A percentile compares a stretch with the other conserved stretches of the same genome.
phyloP scores from a whole-genome alignment of 2,888 invertebrate genomes.

The Blera fallax region DNA sequence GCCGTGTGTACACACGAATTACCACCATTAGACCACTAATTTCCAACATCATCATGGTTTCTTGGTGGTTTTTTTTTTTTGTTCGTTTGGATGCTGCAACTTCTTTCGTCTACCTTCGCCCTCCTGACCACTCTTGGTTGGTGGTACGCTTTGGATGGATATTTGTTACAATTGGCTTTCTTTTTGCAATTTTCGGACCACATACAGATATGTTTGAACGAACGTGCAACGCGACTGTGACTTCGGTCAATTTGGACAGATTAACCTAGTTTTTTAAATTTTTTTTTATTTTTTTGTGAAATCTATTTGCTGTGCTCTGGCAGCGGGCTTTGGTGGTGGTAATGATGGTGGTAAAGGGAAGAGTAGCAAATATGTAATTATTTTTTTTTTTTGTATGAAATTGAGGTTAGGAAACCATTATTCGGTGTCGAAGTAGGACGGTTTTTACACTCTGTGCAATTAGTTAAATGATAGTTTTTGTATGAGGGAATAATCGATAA shows the following conservation, averaged over 20 bases:
- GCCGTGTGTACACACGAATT: slow-evolving; percentile 34
- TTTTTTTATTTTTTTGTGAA: background rate
- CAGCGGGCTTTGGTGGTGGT: background rate
- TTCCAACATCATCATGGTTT: slow-evolving; percentile 44
- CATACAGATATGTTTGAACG: background rate
- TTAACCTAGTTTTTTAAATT: slow-evolving; percentile 56
- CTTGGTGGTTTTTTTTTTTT: slow-evolving; percentile 7
- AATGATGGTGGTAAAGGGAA: background rate
- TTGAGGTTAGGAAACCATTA: slow-evolving; percentile 33
- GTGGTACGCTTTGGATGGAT: background rate
- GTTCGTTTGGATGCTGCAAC: background rate
- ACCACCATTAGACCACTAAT: slow-evolving; percentile 49
- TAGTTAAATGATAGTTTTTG: slow-evolving; percentile 9
- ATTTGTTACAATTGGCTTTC: slow-evolving; percentile 3
- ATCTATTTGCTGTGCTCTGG: slow-evolving; percentile 8
- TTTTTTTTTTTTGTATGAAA: slow-evolving; percentile 7
- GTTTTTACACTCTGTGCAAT: background rate
- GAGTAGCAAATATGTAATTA: background rate
- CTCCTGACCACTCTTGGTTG: no score
- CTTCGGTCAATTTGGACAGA: slow-evolving; percentile 54
- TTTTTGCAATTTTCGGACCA: slow-evolving; percentile 28
- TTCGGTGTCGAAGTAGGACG: slow-evolving; percentile 2
- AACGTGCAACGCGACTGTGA: background rate
- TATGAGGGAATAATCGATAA: background rate
- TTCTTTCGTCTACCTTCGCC: background rate